Evolutionary conservation across 2,797 vertebrate genomes (phyloP).

Genomic region (Borostomias antarcticus): DNA sequence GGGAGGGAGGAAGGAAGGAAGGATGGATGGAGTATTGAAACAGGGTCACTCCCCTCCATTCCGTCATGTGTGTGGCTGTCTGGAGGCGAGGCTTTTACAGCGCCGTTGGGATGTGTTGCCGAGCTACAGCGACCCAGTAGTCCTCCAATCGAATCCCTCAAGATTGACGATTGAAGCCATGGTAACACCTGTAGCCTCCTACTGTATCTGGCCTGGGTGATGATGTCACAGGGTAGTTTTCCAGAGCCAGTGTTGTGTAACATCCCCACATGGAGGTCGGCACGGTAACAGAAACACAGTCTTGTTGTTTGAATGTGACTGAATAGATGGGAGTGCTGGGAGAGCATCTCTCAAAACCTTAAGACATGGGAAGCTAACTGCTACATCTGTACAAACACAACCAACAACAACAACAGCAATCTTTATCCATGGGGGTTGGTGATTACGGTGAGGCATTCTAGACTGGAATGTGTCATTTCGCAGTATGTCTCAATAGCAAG

Average conservation of each 20-base stretch:
- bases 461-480: no score
- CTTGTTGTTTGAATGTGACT: no score
- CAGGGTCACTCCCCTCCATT: background rate
- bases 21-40: background rate
- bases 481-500: no score
- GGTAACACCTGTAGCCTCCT: conserved; percentile 46
- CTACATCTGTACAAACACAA: no score
- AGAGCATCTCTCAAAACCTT: no score
- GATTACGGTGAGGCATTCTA: no score
- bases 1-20: no score
- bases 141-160: conserved; percentile 44
- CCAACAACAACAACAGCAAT: no score
- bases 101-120: conserved; percentile 57
- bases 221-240: conserved; percentile 44
- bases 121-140: conserved; percentile 51
- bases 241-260: conserved; percentile 16
- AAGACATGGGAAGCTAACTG: no score
- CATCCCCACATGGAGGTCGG: no score
- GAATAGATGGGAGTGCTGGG: no score
- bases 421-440: conserved; percentile 34
- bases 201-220: background rate
- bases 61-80: background rate
- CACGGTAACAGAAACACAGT: no score
- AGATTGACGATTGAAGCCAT: conserved; percentile 55
- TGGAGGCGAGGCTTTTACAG: conserved; percentile 27